phyloP scores from a whole-genome alignment of 2,797 vertebrate species.

The Helarctos malayanus region DNA sequence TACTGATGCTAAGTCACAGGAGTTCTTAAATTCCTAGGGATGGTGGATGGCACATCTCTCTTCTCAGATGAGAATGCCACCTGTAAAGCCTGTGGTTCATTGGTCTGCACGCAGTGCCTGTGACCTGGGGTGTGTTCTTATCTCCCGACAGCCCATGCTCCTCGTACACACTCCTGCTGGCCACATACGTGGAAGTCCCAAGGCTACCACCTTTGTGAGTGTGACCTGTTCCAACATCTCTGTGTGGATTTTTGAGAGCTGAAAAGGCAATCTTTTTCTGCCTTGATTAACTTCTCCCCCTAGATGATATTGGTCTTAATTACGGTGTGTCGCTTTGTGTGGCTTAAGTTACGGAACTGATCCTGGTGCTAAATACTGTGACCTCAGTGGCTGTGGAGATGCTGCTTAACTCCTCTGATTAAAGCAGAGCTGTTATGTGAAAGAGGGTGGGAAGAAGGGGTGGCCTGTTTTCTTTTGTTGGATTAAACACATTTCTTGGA shows the following conservation, averaged over 20 bases:
- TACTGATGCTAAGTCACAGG: not conserved
- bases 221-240: not conserved
- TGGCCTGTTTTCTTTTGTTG: not conserved
- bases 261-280: constrained; percentile 30
- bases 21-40: constrained; percentile 33
- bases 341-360: constrained; percentile 26
- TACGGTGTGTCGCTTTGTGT: not conserved
- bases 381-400: not conserved
- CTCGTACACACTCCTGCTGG: not conserved
- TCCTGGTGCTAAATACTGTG: not conserved
- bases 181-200: not conserved
- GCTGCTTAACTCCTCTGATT: not conserved
- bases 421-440: not conserved
- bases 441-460: not conserved
- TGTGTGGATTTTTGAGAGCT: not conserved
- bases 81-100: not conserved
- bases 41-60: not conserved
- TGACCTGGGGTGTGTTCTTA: not conserved
- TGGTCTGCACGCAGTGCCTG: not conserved
- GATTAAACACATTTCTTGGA: not conserved
- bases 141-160: not conserved
- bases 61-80: not conserved
- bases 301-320: constrained; percentile 19
- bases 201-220: not conserved
- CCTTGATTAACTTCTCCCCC: not conserved